Percentiles rank a stretch among this genome's conserved stretches.
phyloP scores from a whole-genome alignment of 2,888 invertebrate species.

The Rambutsinella grinnellia region DNA sequence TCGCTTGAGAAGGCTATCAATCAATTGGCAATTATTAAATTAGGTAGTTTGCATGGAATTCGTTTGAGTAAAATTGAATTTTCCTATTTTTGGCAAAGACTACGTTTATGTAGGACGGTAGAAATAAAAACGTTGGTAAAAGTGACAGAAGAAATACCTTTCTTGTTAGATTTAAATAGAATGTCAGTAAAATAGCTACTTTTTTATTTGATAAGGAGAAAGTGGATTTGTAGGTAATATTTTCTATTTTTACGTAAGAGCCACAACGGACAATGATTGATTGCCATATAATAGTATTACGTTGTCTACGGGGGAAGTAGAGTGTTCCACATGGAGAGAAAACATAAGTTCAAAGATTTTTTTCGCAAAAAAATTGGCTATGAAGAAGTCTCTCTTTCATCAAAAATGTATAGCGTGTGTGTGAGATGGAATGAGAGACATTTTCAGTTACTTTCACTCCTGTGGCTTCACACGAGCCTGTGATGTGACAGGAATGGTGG shows the following conservation, averaged over 20 bases:
- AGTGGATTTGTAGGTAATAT: constrained; percentile 1
- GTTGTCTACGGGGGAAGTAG: constrained; percentile 12
- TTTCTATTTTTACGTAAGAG: constrained; percentile 16
- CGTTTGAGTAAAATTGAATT: background rate
- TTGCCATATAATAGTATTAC: constrained; percentile 47
- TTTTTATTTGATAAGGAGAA: background rate
- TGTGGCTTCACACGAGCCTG: background rate
- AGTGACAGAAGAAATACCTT: too few relatives aligned
- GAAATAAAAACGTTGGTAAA: too few relatives aligned
- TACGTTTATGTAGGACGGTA: too few relatives aligned
- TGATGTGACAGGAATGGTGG: background rate
- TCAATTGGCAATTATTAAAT: background rate
- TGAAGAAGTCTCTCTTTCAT: too few relatives aligned
- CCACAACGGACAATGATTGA: constrained; percentile 42
- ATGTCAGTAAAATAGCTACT: too few relatives aligned
- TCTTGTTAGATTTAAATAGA: too few relatives aligned
- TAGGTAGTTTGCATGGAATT: too few relatives aligned
- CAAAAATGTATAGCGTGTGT: too few relatives aligned
- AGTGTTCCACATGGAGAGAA: background rate
- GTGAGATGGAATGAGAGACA: background rate
- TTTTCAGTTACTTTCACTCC: background rate
- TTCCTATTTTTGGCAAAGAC: too few relatives aligned
- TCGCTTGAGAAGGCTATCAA: background rate
- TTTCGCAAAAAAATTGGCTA: too few relatives aligned
- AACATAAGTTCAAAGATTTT: background rate